Conservation (phyloP, 2,113 vertebrate genomes). For the Ceuthmochares aereus region DNA sequence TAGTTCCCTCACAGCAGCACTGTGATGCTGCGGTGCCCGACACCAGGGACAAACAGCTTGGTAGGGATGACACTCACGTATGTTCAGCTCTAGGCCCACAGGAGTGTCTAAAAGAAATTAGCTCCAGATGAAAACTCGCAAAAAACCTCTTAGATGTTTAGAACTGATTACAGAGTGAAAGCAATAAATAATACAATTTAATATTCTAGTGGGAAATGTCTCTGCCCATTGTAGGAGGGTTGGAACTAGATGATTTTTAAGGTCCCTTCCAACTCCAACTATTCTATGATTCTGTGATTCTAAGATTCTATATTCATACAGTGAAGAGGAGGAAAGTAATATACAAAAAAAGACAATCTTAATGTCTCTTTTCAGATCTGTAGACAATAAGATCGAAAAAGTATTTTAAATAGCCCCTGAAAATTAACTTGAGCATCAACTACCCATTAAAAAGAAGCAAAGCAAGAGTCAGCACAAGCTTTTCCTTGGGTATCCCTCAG, state of each 20-base stretch:
- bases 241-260: too few relatives aligned
- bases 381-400: not conserved
- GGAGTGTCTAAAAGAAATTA: not conserved
- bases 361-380: not conserved
- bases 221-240: too few relatives aligned
- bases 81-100: not conserved
- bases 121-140: not conserved
- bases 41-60: not conserved
- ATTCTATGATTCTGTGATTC: too few relatives aligned
- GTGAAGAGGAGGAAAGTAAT: not conserved
- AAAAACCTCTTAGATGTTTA: not conserved
- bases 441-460: not conserved
- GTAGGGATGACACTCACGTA: not conserved
- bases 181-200: not conserved
- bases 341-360: not conserved
- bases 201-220: not conserved
- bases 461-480: slow-evolving; percentile 36
- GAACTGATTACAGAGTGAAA: not conserved
- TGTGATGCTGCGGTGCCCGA: fast-evolving
- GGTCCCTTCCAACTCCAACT: too few relatives aligned
- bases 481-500: not conserved
- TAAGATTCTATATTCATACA: not conserved
- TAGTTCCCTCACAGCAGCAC: not conserved
- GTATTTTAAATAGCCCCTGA: slow-evolving; percentile 6
- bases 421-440: slow-evolving; percentile 45